phyloP scores from a whole-genome alignment of 2,113 vertebrate genomes.

The Chloebia gouldiae region DNA sequence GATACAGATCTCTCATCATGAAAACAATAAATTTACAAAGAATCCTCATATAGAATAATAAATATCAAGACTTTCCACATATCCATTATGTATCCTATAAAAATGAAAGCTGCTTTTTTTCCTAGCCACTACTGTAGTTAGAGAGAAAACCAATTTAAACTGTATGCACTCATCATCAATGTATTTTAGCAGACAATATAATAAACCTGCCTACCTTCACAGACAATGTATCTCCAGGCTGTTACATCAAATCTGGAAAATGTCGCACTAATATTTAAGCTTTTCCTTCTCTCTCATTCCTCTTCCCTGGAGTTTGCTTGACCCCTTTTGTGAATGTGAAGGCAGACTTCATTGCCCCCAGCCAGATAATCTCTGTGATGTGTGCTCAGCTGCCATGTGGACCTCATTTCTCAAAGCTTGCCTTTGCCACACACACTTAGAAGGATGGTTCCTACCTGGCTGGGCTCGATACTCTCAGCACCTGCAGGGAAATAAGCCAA shows the following conservation, averaged over 20 bases:
- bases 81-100: slow-evolving; percentile 17
- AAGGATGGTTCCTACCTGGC: not conserved
- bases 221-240: not conserved
- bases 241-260: slow-evolving; percentile 30
- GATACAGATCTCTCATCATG: slow-evolving; percentile 9
- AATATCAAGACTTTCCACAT: slow-evolving; percentile 40
- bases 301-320: not conserved
- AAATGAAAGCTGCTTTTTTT: slow-evolving; percentile 23
- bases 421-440: not conserved
- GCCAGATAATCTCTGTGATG: not conserved
- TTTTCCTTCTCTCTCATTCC: not conserved
- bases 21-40: slow-evolving; percentile 51
- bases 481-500: not conserved
- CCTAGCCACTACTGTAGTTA: not conserved
- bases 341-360: not conserved
- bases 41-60: slow-evolving; percentile 34
- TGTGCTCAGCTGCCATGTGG: not conserved
- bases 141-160: slow-evolving; percentile 34
- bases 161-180: slow-evolving; percentile 3
- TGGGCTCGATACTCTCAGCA: not conserved
- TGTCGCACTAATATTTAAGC: not conserved
- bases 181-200: slow-evolving; percentile 35
- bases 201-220: slow-evolving; percentile 16
- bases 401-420: not conserved
- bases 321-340: not conserved